Conservation (phyloP, 2,797 vertebrate species). For the Varecia variegata region DNA sequence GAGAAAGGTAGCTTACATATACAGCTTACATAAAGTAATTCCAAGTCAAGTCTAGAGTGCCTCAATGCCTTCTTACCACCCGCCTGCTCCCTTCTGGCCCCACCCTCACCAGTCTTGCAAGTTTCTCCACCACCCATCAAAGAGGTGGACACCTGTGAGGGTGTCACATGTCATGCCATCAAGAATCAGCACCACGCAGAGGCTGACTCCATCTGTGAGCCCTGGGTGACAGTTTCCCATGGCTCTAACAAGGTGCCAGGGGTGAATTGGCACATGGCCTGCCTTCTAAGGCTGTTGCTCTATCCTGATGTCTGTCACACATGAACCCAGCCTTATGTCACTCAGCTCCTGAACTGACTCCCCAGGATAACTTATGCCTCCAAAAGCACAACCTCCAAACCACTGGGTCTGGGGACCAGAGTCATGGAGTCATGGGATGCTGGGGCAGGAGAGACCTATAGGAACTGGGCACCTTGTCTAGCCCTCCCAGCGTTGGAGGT, state of each 20-base stretch:
- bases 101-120: slow-evolving; percentile 33
- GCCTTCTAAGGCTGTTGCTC: not conserved
- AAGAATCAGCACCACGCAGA: not conserved
- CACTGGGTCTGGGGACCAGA: not conserved
- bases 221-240: slow-evolving; percentile 13
- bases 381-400: not conserved
- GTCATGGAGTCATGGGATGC: not conserved
- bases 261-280: not conserved
- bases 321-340: not conserved
- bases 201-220: not conserved
- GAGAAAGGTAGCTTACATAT: not conserved
- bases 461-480: not conserved
- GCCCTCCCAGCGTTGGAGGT: not conserved
- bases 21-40: not conserved
- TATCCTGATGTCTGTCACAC: not conserved
- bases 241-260: not conserved
- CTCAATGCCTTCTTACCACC: not conserved
- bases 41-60: not conserved
- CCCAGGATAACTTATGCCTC: not conserved
- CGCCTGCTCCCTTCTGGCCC: not conserved
- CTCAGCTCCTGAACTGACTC: not conserved
- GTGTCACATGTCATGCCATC: not conserved
- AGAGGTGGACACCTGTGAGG: not conserved
- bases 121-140: slow-evolving; percentile 24
- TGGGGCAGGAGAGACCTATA: not conserved